Base-by-base conservation (phyloP, 2,113 vertebrate species). In the Onychorhynchus coronatus region DNA sequence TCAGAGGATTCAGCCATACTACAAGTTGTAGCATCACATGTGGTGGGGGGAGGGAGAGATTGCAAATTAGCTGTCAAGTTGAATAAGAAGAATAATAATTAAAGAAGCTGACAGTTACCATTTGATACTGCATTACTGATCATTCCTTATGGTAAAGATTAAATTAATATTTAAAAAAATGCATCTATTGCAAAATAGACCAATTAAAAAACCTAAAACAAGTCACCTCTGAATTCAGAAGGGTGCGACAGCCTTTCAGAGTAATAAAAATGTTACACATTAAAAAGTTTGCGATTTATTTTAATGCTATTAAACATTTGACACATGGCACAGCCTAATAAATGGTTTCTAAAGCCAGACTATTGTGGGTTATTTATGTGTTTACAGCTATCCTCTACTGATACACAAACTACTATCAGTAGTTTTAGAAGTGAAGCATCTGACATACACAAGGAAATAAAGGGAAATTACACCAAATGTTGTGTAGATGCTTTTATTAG, bases 1-100 rank as follows among this genome's bases (percentile, higher is more conserved):
- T 81, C 84, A 63, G 52, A 96, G 74, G 87, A 79, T 53, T 95
- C 84, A 86, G 61, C 50, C 72, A 68, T 83, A 94, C 80, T 77
- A 77, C 67, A 94, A 93, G 67, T 33, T 82, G 55, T 4, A 78
- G 67, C 55, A 89, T 88, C 74, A 82, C 47, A 92, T 17, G 66
- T 30, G n/a, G 30, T 63, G 35, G 65, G n/a, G 37, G 84, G 14
- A 84, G 46, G 83, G 42, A 88, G 44, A 88, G 50, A 28, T 92
- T 97, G 94, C 85, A 97, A 96, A 98, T 96, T 80, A 97, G 93
- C 77, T 95, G 94, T 94, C 92, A 97, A 77, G 56, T 66, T 95
- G 76, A 95, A 93, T 46, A 91, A 85, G 87, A 97, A 80, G 62
- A 86, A 82, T 52, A 84, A 86, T 31, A 82, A 84, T 58, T 67